Conservation (phyloP, 2,888 invertebrate genomes). For the Calameuta filiformis region DNA sequence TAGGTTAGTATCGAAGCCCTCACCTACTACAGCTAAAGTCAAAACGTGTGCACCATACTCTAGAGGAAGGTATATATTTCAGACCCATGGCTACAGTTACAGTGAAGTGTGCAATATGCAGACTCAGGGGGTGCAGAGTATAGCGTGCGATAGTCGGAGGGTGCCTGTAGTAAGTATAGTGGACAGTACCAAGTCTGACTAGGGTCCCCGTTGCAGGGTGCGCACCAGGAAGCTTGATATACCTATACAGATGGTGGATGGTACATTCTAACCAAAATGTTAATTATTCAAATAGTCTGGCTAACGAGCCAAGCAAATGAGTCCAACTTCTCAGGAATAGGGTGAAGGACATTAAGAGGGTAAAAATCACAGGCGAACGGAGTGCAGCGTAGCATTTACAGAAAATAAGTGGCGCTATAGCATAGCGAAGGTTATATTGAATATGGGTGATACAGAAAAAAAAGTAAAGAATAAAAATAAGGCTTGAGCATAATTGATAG, state of each 20-base stretch:
- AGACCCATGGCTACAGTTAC: conserved; percentile 57
- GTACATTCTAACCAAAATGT: conserved; percentile 58
- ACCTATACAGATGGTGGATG: conserved; percentile 38
- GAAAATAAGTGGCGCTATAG: background rate
- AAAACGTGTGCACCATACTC: background rate
- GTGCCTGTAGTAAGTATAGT: conserved; percentile 40
- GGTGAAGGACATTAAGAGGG: background rate
- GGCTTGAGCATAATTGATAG: background rate
- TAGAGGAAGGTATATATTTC: conserved; percentile 52
- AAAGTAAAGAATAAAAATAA: background rate
- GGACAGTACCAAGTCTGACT: conserved; percentile 57
- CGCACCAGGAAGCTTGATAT: conserved; percentile 47
- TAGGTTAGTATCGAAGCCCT: background rate
- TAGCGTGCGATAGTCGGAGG: conserved; percentile 33
- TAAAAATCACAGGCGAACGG: background rate
- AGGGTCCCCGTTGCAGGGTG: conserved; percentile 57
- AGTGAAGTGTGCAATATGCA: conserved; percentile 59
- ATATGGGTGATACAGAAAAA: background rate
- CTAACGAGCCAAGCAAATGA: conserved; percentile 51
- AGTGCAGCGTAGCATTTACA: background rate
- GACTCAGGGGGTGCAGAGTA: conserved; percentile 42
- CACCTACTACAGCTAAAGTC: background rate
- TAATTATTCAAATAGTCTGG: conserved; percentile 59
- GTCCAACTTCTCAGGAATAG: background rate
- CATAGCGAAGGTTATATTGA: background rate